Base-by-base conservation (phyloP, 2,113 vertebrate genomes). In the Heteronetta atricapilla region DNA sequence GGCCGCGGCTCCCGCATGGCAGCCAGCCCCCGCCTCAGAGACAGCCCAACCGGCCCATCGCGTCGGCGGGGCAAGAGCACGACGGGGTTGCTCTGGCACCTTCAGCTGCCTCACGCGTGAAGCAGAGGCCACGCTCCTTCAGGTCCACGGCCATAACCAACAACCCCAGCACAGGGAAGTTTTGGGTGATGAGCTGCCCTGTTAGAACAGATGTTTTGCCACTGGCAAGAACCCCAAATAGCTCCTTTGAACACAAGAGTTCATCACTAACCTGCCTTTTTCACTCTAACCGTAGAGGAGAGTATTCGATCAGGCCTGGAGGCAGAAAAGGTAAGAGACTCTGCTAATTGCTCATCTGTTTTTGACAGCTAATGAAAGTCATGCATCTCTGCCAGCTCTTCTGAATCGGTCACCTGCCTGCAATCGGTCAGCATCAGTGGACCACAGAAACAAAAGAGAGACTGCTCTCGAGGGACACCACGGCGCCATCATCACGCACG, bases 331-430 rank as follows among this genome's bases (percentile, higher is more conserved):
- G 68, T 53, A 59, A 72, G 52, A 52, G 52, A 52, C 23, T 82
- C 31, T 76, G 48, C 52, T 83, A 60, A 85, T 59, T 66, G 75
- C 20, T 88, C 6, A 12, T 60, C 78, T 66, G 26, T 58, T 53
- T 82, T 23, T 69, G 62, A 86, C 63, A 79, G 44, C 60, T 77
- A 83, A 78, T 72, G 53, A 86, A 86, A 80, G 83, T 63, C 46
- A 26, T 40, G 53, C 29, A 36, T 34, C 48, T 56, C 58, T 69
- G 29, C 26, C 60, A 81, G 56, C 62, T 84, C 40, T 77, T 83
- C 58, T 44, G 6, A 38, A 59, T 28, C 67, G 75, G 63, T 80
- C 74, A 87, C 40, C 64, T 77, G n/a, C 59, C 38, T 50, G 33
- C 75, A 77, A 55, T 66, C 17, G 76, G 44, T 55, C 78, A 60